Percentiles rank a stretch among this genome's conserved stretches.
Evolutionary conservation across 2,888 invertebrate genomes (phyloP).

Genomic region (Heterodera filipjevi): DNA sequence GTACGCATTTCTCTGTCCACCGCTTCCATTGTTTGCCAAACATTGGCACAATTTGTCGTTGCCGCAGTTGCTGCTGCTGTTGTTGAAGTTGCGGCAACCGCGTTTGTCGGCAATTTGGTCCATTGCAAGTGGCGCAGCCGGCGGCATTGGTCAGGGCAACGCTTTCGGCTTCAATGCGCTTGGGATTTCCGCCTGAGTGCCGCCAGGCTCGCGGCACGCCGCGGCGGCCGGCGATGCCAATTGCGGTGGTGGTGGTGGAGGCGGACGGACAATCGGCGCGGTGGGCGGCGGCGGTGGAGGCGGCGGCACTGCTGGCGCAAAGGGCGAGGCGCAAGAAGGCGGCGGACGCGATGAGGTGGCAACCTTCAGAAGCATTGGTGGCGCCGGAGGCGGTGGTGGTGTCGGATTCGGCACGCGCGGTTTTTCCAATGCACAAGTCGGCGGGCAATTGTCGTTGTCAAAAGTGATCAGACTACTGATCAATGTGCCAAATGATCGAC

Average conservation of each 20-base stretch:
- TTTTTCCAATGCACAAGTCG: neutral
- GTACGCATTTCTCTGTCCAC: slow-evolving; percentile 38
- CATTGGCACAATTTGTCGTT: slow-evolving; percentile 28
- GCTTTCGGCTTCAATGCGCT: slow-evolving; percentile 80
- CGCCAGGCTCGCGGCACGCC: slow-evolving; percentile 10
- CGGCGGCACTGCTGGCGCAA: slow-evolving; percentile 25
- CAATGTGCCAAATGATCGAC: neutral
- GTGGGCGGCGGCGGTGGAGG: slow-evolving; percentile 35
- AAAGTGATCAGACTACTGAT: neutral
- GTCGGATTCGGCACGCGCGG: neutral
- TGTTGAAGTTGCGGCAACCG: slow-evolving; percentile 23
- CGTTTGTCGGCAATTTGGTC: slow-evolving; percentile 87
- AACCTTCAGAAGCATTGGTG: neutral
- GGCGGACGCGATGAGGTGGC: too few species aligned
- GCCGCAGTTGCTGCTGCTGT: slow-evolving; percentile 18
- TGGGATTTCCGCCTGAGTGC: slow-evolving; percentile 34
- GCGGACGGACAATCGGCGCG: slow-evolving; percentile 4
- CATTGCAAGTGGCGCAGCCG: slow-evolving; percentile 98
- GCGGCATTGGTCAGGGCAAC: slow-evolving; percentile 87
- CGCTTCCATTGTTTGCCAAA: slow-evolving; percentile 65
- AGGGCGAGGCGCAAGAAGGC: slow-evolving; percentile 35
- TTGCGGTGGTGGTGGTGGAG: slow-evolving; percentile 35
- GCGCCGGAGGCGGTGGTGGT: neutral
- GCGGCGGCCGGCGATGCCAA: slow-evolving; percentile 29
- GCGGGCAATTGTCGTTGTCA: neutral